Evolutionary conservation across 37 sponge, comb jelly and placozoan genomes (phyloP).

Genomic region (Axinella damicornis): DNA sequence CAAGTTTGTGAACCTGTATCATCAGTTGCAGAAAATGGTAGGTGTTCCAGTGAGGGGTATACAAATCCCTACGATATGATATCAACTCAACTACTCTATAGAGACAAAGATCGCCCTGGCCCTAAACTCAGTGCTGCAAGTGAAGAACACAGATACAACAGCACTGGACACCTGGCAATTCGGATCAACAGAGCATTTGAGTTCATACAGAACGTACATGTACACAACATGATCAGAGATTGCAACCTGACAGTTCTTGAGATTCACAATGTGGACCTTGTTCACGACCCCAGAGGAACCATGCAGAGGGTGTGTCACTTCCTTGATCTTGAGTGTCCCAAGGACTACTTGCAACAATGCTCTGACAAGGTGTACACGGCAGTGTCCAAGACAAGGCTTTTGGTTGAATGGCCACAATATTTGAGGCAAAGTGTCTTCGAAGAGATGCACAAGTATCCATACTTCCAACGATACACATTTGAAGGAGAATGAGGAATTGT

Average conservation of each 20-base stretch:
- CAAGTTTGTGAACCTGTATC: not conserved
- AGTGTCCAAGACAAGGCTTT: constrained; percentile 2
- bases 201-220: not conserved
- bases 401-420: constrained; percentile 26
- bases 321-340: constrained; percentile 27
- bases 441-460: no score
- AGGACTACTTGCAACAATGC: constrained; percentile 24
- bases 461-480: no score
- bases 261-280: constrained; percentile 21
- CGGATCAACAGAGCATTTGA: not conserved
- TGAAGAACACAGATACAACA: not conserved
- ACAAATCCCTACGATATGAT: constrained; percentile 55
- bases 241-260: not conserved
- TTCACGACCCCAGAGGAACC: not conserved
- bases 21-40: not conserved
- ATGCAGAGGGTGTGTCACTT: constrained; percentile 26
- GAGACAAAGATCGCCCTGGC: not conserved
- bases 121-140: not conserved
- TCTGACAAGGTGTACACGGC: not conserved
- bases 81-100: constrained; percentile 27
- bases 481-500: no score
- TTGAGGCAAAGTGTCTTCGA: no score
- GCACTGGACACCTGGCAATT: no score
- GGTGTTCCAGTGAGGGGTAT: constrained; percentile 12
- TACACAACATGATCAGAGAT: not conserved